A percentile compares a stretch with the other conserved stretches of the same genome.
phyloP scores from a whole-genome alignment of 2,888 invertebrate species.

The Muscina levida region DNA sequence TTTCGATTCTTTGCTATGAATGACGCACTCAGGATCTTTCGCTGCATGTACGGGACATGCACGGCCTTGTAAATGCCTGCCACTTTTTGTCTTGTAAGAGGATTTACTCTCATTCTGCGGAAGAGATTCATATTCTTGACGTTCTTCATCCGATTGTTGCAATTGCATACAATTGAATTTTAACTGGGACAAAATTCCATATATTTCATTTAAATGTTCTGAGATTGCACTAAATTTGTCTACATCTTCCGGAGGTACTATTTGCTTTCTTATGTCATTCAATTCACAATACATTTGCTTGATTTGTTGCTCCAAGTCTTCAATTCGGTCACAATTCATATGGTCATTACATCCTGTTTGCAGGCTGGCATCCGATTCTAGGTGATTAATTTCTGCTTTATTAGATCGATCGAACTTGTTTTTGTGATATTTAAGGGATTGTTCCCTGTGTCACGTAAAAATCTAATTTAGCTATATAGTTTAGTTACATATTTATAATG shows the following conservation, averaged over 20 bases:
- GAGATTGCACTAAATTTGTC: constrained; percentile 24
- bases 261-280: constrained; percentile 6
- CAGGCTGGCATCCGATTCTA: not conserved
- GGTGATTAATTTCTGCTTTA: no score
- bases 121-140: no score
- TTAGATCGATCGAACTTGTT: no score
- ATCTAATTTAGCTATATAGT: not conserved
- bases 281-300: not conserved
- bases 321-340: constrained; percentile 24
- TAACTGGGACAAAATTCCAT: constrained; percentile 14
- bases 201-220: constrained; percentile 31
- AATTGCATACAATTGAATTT: constrained; percentile 34
- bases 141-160: not conserved
- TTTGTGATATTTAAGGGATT: no score
- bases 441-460: no score
- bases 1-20: no score
- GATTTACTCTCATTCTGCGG: no score
- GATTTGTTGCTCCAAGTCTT: constrained; percentile 37
- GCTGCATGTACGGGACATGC: no score
- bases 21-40: no score
- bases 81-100: no score
- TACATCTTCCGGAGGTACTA: not conserved
- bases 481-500: not conserved
- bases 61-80: no score
- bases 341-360: not conserved